These are phyloP conservation scores for Alligator mississippiensis DNA, from an alignment of 2,113 vertebrate species.

Conservation along the genomic window DNA sequence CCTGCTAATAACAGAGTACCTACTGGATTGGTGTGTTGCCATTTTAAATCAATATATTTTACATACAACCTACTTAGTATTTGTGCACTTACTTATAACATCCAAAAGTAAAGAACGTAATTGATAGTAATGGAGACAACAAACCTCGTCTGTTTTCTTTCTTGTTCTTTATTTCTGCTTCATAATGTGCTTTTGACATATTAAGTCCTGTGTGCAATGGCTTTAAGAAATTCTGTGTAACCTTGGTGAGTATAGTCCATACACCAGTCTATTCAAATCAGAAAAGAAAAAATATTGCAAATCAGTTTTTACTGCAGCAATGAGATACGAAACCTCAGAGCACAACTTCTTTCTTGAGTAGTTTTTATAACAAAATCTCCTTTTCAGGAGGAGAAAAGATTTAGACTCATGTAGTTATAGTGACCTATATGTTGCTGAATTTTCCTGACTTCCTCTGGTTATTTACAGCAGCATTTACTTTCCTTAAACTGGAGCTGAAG, in stretches of 20 bases:
- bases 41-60: not conserved
- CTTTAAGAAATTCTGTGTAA: constrained; percentile 86
- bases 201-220: constrained; percentile 87
- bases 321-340: not conserved
- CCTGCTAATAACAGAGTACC: not conserved
- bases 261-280: constrained; percentile 79
- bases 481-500: not conserved
- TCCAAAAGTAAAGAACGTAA: constrained; percentile 7
- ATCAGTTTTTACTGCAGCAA: not conserved
- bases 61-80: not conserved
- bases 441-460: not conserved
- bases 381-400: not conserved
- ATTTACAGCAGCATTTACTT: not conserved
- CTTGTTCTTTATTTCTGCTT: constrained; percentile 87
- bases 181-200: constrained; percentile 91
- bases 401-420: not conserved
- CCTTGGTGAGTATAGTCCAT: constrained; percentile 85
- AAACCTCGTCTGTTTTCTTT: constrained; percentile 84
- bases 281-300: not conserved
- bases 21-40: not conserved
- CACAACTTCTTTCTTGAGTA: not conserved
- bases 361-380: not conserved
- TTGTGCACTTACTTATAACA: not conserved
- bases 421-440: not conserved
- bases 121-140: constrained; percentile 38